Percentiles rank a stretch among this genome's conserved stretches.
Evolutionary conservation across 2,113 vertebrate species (phyloP).

Genomic region (Sphaerodactylus townsendi): DNA sequence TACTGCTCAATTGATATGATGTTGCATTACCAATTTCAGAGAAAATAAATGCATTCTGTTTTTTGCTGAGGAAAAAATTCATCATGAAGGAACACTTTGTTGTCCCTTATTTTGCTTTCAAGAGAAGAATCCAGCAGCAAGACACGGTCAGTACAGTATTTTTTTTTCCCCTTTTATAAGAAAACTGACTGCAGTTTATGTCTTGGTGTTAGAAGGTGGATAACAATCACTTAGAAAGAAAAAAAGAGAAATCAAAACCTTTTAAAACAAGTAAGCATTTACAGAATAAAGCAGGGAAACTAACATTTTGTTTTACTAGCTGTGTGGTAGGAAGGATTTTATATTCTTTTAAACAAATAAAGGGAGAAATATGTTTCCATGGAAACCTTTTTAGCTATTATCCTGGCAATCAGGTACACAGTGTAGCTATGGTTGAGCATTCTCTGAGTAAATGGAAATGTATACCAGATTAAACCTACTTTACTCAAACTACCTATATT

Average conservation of each 20-base stretch:
- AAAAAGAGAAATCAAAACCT: not conserved
- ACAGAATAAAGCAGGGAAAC: not conserved
- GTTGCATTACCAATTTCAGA: no score
- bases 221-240: not conserved
- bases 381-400: slow-evolving; percentile 1
- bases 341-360: slow-evolving; percentile 9
- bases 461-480: not conserved
- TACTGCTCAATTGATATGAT: no score
- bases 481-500: not conserved
- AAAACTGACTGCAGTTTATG: not conserved
- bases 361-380: not conserved
- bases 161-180: not conserved
- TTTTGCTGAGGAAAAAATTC: not conserved
- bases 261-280: not conserved
- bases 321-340: not conserved
- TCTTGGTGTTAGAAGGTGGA: not conserved
- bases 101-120: not conserved
- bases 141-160: not conserved
- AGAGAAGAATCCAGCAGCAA: not conserved
- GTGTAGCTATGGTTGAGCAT: not conserved
- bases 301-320: not conserved
- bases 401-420: slow-evolving; percentile 3
- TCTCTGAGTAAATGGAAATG: not conserved
- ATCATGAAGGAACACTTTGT: not conserved
- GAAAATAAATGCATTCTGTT: no score